These are phyloP conservation scores for Pitangus sulphuratus DNA, from an alignment of 2,797 vertebrate species.

Conservation along the genomic window DNA sequence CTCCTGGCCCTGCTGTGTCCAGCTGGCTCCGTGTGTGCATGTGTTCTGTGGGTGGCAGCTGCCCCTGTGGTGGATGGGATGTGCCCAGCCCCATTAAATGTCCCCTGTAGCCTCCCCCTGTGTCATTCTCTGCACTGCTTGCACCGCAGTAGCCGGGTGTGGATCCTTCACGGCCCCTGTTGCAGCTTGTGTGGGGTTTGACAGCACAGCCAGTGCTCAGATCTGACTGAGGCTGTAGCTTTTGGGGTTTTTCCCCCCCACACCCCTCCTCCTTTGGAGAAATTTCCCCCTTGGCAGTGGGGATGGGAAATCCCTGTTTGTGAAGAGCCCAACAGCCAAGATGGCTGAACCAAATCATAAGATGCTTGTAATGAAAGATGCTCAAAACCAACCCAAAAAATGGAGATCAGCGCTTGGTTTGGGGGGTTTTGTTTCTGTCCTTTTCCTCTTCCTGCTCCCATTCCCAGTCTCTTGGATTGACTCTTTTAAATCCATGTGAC, in stretches of 20 bases:
- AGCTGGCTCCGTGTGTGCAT: conserved; percentile 18
- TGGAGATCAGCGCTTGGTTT: neutral
- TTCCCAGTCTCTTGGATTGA: neutral
- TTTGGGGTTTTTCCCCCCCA: accelerated
- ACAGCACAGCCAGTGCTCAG: neutral
- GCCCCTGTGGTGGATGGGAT: conserved; percentile 14
- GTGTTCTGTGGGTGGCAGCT: neutral
- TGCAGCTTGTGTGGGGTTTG: neutral
- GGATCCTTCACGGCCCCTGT: neutral
- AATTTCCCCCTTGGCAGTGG: neutral
- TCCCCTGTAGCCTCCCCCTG: neutral
- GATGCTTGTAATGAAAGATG: conserved; percentile 21
- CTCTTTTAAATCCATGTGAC: neutral
- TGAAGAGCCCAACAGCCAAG: neutral
- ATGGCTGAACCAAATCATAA: neutral
- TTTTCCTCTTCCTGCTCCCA: neutral
- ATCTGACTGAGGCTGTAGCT: neutral
- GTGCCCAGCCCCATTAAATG: neutral
- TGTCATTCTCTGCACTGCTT: neutral
- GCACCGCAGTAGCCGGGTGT: neutral
- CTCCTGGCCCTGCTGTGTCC: neutral
- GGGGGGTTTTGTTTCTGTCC: neutral
- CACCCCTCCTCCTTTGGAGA: neutral
- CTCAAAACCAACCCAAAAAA: neutral
- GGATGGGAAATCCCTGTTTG: neutral